Percentiles rank a stretch among this genome's conserved stretches.
Conservation (phyloP, 2,113 vertebrate genomes). For the Neogale vison region DNA sequence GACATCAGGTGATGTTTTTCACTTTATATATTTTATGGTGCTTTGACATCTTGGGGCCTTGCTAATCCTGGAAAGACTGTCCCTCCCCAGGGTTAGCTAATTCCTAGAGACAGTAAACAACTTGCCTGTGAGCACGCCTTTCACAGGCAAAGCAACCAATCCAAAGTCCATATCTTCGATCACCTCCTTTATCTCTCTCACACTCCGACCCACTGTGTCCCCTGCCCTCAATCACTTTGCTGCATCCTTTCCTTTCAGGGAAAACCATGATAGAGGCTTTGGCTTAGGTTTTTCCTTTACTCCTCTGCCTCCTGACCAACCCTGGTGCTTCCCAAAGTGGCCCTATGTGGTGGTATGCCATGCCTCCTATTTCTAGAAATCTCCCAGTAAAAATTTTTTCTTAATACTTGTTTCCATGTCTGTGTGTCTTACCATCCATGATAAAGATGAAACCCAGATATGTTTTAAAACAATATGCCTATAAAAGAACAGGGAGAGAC, state of each 20-base stretch:
- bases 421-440: background rate
- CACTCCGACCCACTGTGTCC: background rate
- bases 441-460: background rate
- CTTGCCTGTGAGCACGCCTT: background rate
- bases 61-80: background rate
- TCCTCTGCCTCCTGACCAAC: background rate
- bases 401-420: background rate
- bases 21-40: background rate
- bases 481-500: background rate
- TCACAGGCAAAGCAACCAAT: background rate
- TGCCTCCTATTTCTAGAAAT: background rate
- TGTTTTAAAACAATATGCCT: background rate
- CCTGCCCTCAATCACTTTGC: background rate
- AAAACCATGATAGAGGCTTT: background rate
- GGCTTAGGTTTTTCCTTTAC: background rate
- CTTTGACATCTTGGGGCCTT: background rate
- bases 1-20: background rate
- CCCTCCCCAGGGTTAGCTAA: background rate
- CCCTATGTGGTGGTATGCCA: fast-evolving
- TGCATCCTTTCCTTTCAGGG: background rate
- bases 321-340: background rate
- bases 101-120: background rate
- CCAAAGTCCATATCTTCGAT: background rate
- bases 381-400: background rate
- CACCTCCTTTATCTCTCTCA: background rate